phyloP scores from a whole-genome alignment of 2,888 invertebrate species.

The Cacoxenus indagator region DNA sequence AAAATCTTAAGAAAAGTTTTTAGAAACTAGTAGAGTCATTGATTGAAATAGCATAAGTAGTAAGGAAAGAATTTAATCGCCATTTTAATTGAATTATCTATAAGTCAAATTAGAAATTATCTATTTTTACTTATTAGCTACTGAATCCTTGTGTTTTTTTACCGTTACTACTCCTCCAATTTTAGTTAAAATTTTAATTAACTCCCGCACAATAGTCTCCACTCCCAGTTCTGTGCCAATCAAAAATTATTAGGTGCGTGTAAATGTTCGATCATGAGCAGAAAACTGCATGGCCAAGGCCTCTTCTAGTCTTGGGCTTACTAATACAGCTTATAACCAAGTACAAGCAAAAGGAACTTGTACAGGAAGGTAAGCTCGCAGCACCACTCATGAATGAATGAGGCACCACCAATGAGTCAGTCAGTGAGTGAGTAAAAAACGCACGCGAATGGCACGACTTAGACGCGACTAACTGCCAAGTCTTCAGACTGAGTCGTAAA shows the following conservation, averaged over 20 bases:
- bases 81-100: too few species aligned
- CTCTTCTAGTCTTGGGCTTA: neutral
- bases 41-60: too few species aligned
- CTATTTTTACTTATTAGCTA: neutral
- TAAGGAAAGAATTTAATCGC: too few species aligned
- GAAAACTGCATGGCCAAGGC: neutral
- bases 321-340: neutral
- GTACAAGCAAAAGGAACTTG: neutral
- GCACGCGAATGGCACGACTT: slow-evolving; percentile 41
- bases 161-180: neutral
- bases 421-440: slow-evolving; percentile 36
- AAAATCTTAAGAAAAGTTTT: too few species aligned
- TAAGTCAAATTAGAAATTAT: too few species aligned
- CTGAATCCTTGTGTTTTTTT: neutral
- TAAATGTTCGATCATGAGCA: slow-evolving; percentile 20
- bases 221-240: slow-evolving; percentile 35
- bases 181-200: slow-evolving; percentile 9
- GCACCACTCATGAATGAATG: slow-evolving; percentile 2
- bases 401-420: neutral
- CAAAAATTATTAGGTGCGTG: slow-evolving; percentile 57
- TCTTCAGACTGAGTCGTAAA: slow-evolving; percentile 47
- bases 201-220: slow-evolving; percentile 4
- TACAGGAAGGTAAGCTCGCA: neutral
- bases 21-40: too few species aligned
- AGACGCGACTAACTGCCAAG: neutral